Percentiles rank a stretch among this genome's conserved stretches.
phyloP scores from a whole-genome alignment of 2,888 invertebrate species.

The Brenthis hecate region DNA sequence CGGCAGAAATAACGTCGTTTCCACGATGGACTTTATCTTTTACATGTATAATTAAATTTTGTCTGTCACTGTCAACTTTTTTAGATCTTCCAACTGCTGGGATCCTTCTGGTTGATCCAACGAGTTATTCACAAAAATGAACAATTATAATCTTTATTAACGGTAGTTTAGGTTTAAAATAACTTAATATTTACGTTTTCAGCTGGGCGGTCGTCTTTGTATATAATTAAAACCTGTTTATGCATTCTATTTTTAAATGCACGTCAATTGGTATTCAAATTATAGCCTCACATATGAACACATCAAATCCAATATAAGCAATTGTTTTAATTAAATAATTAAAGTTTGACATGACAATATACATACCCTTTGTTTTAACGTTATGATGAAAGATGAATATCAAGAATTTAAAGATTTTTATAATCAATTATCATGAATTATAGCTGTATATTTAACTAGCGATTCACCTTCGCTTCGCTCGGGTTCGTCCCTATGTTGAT shows the following conservation, averaged over 20 bases:
- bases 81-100: background rate
- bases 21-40: constrained; percentile 5
- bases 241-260: constrained; percentile 13
- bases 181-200: background rate
- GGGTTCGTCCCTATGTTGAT: no score
- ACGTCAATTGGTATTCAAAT: constrained; percentile 19
- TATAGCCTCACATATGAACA: constrained; percentile 3
- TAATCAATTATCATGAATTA: no score
- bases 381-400: no score
- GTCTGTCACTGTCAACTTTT: constrained; percentile 20
- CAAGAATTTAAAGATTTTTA: no score
- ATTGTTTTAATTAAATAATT: constrained; percentile 14
- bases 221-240: constrained; percentile 18
- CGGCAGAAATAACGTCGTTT: constrained; percentile 12
- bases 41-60: constrained; percentile 19
- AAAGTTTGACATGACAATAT: constrained; percentile 8
- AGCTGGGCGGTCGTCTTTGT: constrained; percentile 18
- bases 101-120: background rate
- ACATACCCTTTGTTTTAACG: background rate
- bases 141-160: constrained; percentile 6
- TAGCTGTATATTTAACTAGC: no score
- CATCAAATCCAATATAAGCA: constrained; percentile 11
- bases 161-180: constrained; percentile 4
- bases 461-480: no score
- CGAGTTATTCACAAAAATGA: background rate